Evolutionary conservation across 2,888 invertebrate species (phyloP).

Genomic region (Subacronicta megacephala): DNA sequence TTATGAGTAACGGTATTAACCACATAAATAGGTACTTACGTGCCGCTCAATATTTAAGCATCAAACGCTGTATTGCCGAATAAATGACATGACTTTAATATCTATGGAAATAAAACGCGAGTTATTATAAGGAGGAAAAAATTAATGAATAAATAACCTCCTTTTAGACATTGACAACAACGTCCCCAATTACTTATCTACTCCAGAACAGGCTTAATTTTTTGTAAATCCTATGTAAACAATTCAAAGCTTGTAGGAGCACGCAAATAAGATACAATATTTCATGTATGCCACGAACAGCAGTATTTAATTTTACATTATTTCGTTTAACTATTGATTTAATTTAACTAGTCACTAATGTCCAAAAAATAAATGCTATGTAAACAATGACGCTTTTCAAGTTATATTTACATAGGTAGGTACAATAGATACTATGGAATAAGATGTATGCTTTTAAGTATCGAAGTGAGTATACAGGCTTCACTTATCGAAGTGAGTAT

Average conservation of each 20-base stretch:
- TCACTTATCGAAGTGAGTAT: constrained; percentile 17
- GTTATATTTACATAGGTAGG: neutral
- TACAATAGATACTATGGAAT: neutral
- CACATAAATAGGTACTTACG: constrained; percentile 24
- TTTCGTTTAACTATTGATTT: too few species aligned
- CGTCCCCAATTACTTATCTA: neutral
- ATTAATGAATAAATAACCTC: constrained; percentile 2
- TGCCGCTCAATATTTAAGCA: constrained; percentile 22
- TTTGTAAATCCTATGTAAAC: constrained; percentile 1
- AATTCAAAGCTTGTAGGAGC: neutral
- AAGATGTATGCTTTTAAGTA: constrained; percentile 18
- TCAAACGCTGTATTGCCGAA: constrained; percentile 2
- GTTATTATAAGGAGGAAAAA: neutral
- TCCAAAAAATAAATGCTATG: too few species aligned
- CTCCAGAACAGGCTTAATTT: neutral
- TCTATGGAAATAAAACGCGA: constrained; percentile 13
- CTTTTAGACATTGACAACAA: neutral
- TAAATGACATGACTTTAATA: constrained; percentile 13
- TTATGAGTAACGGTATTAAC: constrained; percentile 22
- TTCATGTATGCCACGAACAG: constrained; percentile 3
- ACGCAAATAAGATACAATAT: neutral
- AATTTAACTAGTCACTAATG: too few species aligned
- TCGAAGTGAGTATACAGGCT: constrained; percentile 12
- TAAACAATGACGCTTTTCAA: neutral
- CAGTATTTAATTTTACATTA: too few species aligned